Percentiles rank a stretch among this genome's conserved stretches.
These are phyloP conservation scores for Rhincodon typus DNA, from an alignment of 2,797 vertebrate genomes.

Conservation along the genomic window DNA sequence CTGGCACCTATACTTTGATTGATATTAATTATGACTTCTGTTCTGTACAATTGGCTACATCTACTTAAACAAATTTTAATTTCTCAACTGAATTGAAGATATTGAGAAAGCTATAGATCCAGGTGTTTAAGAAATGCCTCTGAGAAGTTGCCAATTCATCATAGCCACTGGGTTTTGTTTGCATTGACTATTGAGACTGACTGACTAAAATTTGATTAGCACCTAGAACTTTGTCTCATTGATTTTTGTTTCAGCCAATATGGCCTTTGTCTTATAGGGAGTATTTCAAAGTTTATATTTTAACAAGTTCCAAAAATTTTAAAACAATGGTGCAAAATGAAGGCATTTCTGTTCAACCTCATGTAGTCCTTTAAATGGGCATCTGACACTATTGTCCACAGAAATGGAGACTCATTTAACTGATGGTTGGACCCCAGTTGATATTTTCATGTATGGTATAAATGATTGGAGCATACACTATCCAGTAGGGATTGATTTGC, in stretches of 20 bases:
- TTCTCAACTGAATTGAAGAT: background rate
- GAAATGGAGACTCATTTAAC: background rate
- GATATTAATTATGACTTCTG: background rate
- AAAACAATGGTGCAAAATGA: background rate
- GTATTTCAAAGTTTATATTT: background rate
- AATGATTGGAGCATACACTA: background rate
- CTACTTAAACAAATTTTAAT: background rate
- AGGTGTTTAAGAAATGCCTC: background rate
- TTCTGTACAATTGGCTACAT: background rate
- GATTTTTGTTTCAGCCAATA: background rate
- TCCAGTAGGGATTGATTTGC: background rate
- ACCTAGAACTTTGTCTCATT: background rate
- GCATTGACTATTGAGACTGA: background rate
- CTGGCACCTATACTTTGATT: background rate
- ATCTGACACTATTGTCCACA: background rate
- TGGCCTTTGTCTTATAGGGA: background rate
- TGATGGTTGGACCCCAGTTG: background rate
- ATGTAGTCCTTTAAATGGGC: background rate
- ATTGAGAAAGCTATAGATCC: background rate
- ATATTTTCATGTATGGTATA: background rate
- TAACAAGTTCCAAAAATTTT: background rate
- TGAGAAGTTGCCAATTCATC: background rate
- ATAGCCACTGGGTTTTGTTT: background rate
- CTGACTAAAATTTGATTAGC: background rate
- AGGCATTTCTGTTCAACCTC: background rate